phyloP scores from a whole-genome alignment of 37 sponge, comb jelly and placozoan species.

The Diacarnus erythraeanus region DNA sequence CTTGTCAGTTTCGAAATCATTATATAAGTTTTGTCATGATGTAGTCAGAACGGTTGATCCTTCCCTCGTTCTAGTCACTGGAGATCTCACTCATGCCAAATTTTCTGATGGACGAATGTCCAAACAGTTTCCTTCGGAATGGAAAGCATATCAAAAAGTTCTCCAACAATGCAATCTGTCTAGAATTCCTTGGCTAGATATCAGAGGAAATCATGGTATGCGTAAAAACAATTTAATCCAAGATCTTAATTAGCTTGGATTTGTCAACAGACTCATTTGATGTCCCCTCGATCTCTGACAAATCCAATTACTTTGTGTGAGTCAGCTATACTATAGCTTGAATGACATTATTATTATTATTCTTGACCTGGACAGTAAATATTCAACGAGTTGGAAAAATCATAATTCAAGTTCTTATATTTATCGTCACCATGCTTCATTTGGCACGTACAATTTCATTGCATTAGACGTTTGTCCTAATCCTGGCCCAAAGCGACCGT shows the following conservation, averaged over 20 bases:
- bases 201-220: constrained; percentile 88
- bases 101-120: constrained; percentile 48
- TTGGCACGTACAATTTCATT: constrained; percentile 83
- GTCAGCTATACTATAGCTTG: background rate
- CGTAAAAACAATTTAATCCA: background rate
- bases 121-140: constrained; percentile 69
- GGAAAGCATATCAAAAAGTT: constrained; percentile 61
- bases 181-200: constrained; percentile 75
- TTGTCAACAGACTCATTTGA: constrained; percentile 58
- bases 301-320: constrained; percentile 38
- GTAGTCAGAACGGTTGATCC: constrained; percentile 24
- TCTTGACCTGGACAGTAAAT: constrained; percentile 5
- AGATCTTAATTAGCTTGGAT: background rate
- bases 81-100: constrained; percentile 88
- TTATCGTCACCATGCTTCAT: constrained; percentile 60
- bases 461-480: constrained; percentile 78
- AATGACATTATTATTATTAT: background rate
- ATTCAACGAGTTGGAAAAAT: constrained; percentile 37
- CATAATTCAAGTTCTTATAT: constrained; percentile 44
- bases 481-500: constrained; percentile 85
- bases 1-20: constrained; percentile 6
- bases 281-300: constrained; percentile 28
- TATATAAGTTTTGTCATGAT: constrained; percentile 27
- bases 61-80: constrained; percentile 66
- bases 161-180: constrained; percentile 49